phyloP scores from a whole-genome alignment of 2,888 invertebrate genomes.

The Ochlodes sylvanus region DNA sequence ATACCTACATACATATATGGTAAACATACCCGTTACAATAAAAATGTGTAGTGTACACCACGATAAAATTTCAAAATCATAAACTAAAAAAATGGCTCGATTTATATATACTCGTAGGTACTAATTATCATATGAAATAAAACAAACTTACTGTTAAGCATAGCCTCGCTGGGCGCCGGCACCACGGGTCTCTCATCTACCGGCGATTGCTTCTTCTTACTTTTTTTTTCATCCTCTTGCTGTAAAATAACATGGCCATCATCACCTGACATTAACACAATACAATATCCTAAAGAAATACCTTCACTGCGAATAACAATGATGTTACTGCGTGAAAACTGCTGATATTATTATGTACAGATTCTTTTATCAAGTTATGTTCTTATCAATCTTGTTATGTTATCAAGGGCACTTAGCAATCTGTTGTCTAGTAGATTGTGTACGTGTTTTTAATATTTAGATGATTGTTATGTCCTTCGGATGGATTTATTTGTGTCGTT shows the following conservation, averaged over 20 bases:
- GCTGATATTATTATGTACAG: constrained; percentile 28
- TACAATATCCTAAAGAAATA: constrained; percentile 37
- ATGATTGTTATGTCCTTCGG: background rate
- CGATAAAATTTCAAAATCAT: too few species aligned
- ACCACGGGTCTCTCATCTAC: constrained; percentile 78
- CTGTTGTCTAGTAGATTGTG: constrained; percentile 70
- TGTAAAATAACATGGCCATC: constrained; percentile 62
- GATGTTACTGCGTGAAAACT: constrained; percentile 47
- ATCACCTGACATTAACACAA: constrained; percentile 67
- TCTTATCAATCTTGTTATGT: constrained; percentile 69
- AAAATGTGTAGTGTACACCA: too few species aligned
- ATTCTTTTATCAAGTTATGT: constrained; percentile 66
- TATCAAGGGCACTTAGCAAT: constrained; percentile 57
- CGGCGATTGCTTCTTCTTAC: constrained; percentile 75
- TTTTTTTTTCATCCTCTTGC: constrained; percentile 81
- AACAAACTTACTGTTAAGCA: constrained; percentile 77
- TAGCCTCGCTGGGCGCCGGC: constrained; percentile 80
- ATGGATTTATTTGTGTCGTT: background rate
- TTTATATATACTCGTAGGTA: too few species aligned
- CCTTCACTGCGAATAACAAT: constrained; percentile 52
- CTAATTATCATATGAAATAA: too few species aligned
- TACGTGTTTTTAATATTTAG: constrained; percentile 31
- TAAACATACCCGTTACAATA: too few species aligned
- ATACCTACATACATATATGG: too few species aligned
- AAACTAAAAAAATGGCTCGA: too few species aligned